Evolutionary conservation across 1,140 invertebrate genomes (phyloP).

Genomic region (Lepidotrigona ventralis): DNA sequence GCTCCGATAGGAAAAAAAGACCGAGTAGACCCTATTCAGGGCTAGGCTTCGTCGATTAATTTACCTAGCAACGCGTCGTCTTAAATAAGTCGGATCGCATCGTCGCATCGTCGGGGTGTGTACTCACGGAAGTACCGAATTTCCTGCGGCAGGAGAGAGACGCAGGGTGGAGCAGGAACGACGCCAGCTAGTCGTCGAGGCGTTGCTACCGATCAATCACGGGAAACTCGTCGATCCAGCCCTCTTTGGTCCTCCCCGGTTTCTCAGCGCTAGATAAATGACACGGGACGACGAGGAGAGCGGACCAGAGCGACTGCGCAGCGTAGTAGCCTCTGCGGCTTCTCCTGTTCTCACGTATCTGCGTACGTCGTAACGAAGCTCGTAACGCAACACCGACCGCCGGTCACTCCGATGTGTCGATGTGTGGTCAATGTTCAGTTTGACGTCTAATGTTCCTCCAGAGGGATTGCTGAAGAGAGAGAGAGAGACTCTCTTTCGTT

Average conservation of each 20-base stretch:
- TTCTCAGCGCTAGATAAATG: conserved; percentile 62
- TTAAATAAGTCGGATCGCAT: not conserved
- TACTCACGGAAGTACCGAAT: conserved; percentile 50
- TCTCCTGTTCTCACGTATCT: conserved; percentile 60
- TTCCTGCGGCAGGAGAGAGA: conserved; percentile 48
- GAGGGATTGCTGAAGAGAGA: conserved; percentile 26
- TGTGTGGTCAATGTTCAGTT: conserved; percentile 73
- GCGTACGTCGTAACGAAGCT: conserved; percentile 37
- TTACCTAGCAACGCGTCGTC: not conserved
- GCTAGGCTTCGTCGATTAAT: conserved; percentile 14
- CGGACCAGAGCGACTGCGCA: conserved; percentile 42
- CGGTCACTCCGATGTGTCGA: conserved; percentile 25
- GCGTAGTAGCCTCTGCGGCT: conserved; percentile 12
- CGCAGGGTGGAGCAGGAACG: conserved; percentile 31
- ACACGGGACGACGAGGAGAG: conserved; percentile 51
- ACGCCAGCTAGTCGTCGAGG: conserved; percentile 63
- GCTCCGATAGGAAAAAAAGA: not conserved
- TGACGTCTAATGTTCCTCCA: conserved; percentile 68
- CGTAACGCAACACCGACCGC: conserved; percentile 62
- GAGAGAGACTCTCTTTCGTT: conserved; percentile 55
- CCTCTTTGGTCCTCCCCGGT: conserved; percentile 40
- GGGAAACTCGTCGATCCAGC: conserved; percentile 58
- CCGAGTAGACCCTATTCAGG: not conserved
- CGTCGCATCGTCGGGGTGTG: not conserved
- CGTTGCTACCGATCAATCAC: conserved; percentile 67